Evolutionary conservation across 2,797 vertebrate genomes (phyloP).

Genomic region (Argya squamiceps): DNA sequence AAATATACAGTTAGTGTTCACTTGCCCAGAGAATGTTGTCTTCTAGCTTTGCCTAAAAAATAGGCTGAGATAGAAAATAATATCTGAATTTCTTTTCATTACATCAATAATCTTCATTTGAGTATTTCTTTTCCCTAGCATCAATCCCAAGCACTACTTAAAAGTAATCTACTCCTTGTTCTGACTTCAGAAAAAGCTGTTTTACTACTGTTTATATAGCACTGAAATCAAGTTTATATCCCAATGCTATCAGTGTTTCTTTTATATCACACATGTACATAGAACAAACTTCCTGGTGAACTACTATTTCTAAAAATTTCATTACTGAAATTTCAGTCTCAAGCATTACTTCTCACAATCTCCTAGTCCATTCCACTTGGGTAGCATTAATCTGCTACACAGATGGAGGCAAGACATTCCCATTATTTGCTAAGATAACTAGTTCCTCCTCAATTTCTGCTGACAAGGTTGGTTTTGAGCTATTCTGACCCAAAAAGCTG

Average conservation of each 20-base stretch:
- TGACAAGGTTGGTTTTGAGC: constrained; percentile 49
- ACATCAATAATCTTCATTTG: constrained; percentile 19
- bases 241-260: constrained; percentile 12
- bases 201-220: constrained; percentile 36
- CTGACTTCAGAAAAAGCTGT: constrained; percentile 39
- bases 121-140: not conserved
- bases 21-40: not conserved
- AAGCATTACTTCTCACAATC: constrained; percentile 47
- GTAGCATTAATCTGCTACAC: constrained; percentile 53
- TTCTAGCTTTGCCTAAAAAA: not conserved
- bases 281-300: constrained; percentile 22
- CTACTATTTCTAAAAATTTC: constrained; percentile 12
- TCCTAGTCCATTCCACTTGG: not conserved
- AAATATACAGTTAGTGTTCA: not conserved
- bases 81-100: not conserved
- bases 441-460: constrained; percentile 43
- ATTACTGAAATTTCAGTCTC: constrained; percentile 60
- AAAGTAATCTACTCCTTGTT: constrained; percentile 18
- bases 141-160: constrained; percentile 5
- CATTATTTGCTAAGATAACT: constrained; percentile 60
- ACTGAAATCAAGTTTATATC: constrained; percentile 26
- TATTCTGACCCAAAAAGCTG: constrained; percentile 11
- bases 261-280: constrained; percentile 15
- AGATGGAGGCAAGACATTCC: constrained; percentile 31
- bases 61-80: not conserved